phyloP scores from a whole-genome alignment of 2,888 invertebrate species.

The Mythimna albipuncta region DNA sequence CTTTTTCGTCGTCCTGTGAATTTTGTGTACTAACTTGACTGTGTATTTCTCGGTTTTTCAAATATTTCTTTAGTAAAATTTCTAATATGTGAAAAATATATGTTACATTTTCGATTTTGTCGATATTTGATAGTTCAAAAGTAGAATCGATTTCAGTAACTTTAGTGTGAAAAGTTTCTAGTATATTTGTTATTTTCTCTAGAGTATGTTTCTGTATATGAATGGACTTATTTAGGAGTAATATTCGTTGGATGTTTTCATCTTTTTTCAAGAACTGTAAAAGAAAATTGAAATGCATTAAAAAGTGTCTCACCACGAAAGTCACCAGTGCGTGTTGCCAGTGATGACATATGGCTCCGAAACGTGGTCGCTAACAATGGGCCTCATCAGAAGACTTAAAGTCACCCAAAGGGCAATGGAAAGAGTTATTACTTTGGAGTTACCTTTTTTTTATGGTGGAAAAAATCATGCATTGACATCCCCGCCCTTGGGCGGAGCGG shows the following conservation, averaged over 20 bases:
- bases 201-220: slow-evolving; percentile 80
- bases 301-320: no score
- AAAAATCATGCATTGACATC: no score
- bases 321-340: no score
- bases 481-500: no score
- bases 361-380: no score
- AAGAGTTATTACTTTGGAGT: no score
- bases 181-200: slow-evolving; percentile 74
- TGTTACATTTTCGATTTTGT: slow-evolving; percentile 74
- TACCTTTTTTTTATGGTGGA: no score
- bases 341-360: no score
- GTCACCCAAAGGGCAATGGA: no score
- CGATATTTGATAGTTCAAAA: slow-evolving; percentile 73
- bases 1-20: slow-evolving; percentile 70
- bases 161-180: slow-evolving; percentile 69
- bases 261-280: slow-evolving; percentile 82
- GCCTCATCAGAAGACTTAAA: no score
- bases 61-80: slow-evolving; percentile 73
- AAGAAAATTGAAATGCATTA: background rate
- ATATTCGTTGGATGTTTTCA: slow-evolving; percentile 74
- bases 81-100: slow-evolving; percentile 81
- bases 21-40: slow-evolving; percentile 63
- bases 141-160: slow-evolving; percentile 63
- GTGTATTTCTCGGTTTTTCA: slow-evolving; percentile 54
- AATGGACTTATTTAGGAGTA: slow-evolving; percentile 78